Percentiles rank a stretch among this genome's conserved stretches.
phyloP scores from a whole-genome alignment of 2,888 invertebrate species.

The Neocrepidodera transversa region DNA sequence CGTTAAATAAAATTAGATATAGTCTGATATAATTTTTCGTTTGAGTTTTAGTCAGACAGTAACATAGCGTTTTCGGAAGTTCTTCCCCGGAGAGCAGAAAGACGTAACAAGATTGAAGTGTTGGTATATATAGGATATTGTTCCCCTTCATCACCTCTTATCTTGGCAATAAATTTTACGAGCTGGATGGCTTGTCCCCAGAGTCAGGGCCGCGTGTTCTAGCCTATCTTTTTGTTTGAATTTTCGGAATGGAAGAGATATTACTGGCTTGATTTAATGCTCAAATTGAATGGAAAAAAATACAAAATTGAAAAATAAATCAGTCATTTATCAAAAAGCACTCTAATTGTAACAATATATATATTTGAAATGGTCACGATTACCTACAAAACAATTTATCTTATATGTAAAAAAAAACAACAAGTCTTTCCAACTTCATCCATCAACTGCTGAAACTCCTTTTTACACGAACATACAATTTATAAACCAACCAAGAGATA shows the following conservation, averaged over 20 bases:
- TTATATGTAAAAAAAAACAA: not conserved
- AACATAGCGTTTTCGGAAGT: conserved; percentile 28
- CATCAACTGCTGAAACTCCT: not conserved
- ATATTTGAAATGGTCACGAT: too few relatives aligned
- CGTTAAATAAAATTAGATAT: conserved; percentile 5
- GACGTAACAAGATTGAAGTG: conserved; percentile 34
- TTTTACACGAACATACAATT: not conserved
- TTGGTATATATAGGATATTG: conserved; percentile 34
- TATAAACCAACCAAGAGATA: not conserved
- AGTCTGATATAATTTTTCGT: conserved; percentile 7
- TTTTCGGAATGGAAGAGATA: conserved; percentile 1
- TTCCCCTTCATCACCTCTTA: conserved; percentile 34
- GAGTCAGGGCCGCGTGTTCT: conserved; percentile 2
- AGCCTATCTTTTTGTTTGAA: conserved; percentile 6
- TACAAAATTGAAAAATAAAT: too few relatives aligned
- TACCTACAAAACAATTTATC: not conserved
- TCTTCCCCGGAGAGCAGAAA: conserved; percentile 16
- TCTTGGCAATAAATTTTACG: conserved; percentile 28
- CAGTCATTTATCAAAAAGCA: too few relatives aligned
- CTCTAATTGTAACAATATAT: too few relatives aligned
- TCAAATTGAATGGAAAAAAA: not conserved
- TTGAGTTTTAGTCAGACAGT: conserved; percentile 17
- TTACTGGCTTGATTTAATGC: conserved; percentile 6
- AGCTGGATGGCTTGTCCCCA: conserved; percentile 20
- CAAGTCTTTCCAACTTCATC: not conserved